phyloP scores from a whole-genome alignment of 2,797 vertebrate species.

The Hephaestus fuliginosus region DNA sequence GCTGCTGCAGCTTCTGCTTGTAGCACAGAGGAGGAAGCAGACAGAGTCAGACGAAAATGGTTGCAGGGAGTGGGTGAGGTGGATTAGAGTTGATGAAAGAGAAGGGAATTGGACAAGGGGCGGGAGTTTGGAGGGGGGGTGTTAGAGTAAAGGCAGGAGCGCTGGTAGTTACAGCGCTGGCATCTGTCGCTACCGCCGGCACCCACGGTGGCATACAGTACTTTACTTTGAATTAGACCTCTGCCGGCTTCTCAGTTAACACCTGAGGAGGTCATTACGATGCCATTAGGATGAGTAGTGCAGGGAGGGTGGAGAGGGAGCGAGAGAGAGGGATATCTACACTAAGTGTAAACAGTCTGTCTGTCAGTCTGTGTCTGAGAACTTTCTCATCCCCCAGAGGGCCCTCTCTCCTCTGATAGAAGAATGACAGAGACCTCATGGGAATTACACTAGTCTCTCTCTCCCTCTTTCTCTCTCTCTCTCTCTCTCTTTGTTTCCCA shows the following conservation, averaged over 20 bases:
- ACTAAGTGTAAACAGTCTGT: conserved; percentile 73
- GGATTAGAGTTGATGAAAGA: conserved; percentile 72
- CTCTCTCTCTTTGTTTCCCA: conserved; percentile 70
- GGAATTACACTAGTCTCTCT: conserved; percentile 72
- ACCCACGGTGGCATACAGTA: conserved; percentile 64
- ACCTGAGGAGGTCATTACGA: conserved; percentile 85
- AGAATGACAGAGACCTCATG: conserved; percentile 79
- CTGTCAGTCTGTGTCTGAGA: conserved; percentile 73
- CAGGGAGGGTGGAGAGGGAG: conserved; percentile 43
- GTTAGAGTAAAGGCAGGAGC: conserved; percentile 52
- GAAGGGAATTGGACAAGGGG: conserved; percentile 59
- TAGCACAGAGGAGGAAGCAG: conserved; percentile 50
- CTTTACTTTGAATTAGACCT: conserved; percentile 79
- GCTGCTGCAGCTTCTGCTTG: conserved; percentile 54
- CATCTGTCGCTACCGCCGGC: conserved; percentile 70
- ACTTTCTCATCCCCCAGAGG: conserved; percentile 77
- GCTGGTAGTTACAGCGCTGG: conserved; percentile 60
- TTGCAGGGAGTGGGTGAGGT: conserved; percentile 67
- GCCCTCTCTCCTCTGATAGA: conserved; percentile 76
- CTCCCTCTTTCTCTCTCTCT: conserved; percentile 40
- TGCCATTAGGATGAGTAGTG: conserved; percentile 67
- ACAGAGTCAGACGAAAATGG: conserved; percentile 54
- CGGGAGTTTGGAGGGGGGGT: conserved; percentile 5
- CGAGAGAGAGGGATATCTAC: conserved; percentile 50
- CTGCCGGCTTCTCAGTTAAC: conserved; percentile 74